phyloP scores from a whole-genome alignment of 2,113 vertebrate genomes.

The Hassar affinis region DNA sequence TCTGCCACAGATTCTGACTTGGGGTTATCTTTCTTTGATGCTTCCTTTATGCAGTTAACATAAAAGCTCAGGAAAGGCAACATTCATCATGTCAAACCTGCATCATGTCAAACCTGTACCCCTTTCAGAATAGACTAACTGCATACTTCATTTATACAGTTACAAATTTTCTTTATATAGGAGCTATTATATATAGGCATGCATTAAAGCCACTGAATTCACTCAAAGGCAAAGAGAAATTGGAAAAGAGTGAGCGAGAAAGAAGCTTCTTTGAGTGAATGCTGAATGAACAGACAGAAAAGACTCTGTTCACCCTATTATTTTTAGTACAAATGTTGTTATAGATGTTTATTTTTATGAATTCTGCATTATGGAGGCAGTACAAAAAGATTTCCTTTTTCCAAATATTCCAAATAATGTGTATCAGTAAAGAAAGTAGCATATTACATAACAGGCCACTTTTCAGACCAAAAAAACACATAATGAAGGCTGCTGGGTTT shows the following conservation, averaged over 20 bases:
- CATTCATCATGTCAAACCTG: background rate
- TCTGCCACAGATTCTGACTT: constrained; percentile 64
- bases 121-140: background rate
- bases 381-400: no score
- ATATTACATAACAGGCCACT: no score
- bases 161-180: constrained; percentile 1
- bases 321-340: no score
- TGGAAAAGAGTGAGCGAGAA: constrained; percentile 20
- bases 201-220: constrained; percentile 22
- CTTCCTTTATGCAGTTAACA: constrained; percentile 26
- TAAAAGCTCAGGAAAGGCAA: background rate
- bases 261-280: background rate
- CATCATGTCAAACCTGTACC: background rate
- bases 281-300: background rate
- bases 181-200: constrained; percentile 3
- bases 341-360: no score
- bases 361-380: no score
- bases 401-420: no score
- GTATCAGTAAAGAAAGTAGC: no score
- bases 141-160: constrained; percentile 4
- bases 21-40: constrained; percentile 52
- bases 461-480: no score
- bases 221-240: constrained; percentile 4
- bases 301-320: no score
- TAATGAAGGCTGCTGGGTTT: no score